Evolutionary conservation across 2,113 vertebrate species (phyloP), one percentile per base, ranked within the genome.

Genomic region (Labeo rohita): DNA sequence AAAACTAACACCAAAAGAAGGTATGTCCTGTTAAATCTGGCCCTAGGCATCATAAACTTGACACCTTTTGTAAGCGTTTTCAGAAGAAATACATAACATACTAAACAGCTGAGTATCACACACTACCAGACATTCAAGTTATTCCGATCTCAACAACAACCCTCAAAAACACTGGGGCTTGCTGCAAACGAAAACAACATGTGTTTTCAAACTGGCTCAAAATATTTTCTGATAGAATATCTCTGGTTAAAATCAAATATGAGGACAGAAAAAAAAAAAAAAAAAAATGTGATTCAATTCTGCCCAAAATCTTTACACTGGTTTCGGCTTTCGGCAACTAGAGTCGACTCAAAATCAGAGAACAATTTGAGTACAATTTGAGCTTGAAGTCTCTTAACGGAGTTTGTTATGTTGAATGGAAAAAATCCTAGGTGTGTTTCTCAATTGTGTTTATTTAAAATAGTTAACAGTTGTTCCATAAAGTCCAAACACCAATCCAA

Each of bases 401-500:
- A 68, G 36, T 23, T 6, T 18, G 61, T 12, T 36, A 11, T 21
- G 16, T 39, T 82, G n/a, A 66, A 65, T 65, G 59, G 79, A 66
- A 82, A 81, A 81, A 11, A 23, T 34, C 3, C 8, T 34, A 18
- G 34, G 36, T 61, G 10, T 9, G 56, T 65, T 75, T 75, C 11
- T 49, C 21, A 75, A 13, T 47, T 47, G 21, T 68, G 80, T 82
- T 82, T 82, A 36, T 52, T 61, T 70, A 28, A 82, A 52, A 77
- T 36, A 54, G 47, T 52, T 70, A 39, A 52, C 63, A 82, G 63
- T 66, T 70, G 75, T 59, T 84, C n/a, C 18, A 4, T 28, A 63
- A 52, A 84, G 61, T 52, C 80, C 43, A 47, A 59, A 61, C 49
- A 36, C 18, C 10, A 6, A 66, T 39, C 52, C 36, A 70, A 86